Base-by-base conservation (phyloP, 2,113 vertebrate species). In the Ahaetulla prasina region DNA sequence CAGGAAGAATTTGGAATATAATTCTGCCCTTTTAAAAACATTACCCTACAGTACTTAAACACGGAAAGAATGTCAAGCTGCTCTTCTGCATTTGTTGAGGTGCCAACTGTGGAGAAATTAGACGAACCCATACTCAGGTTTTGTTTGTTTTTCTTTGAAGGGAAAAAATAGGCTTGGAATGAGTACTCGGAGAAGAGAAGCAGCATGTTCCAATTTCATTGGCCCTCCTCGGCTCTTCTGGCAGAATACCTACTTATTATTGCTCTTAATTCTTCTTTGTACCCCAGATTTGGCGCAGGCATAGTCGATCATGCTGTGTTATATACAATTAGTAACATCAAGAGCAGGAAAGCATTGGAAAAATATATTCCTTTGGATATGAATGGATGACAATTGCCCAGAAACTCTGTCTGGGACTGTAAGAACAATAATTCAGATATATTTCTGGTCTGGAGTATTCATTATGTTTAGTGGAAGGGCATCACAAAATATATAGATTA, bases 1-100 rank as follows among this genome's bases (percentile, higher is more conserved):
- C 95, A 96, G 47, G 80, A 94, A 94, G 93, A 94, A 94, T 94
- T 93, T 94, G 94, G 93, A 68, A 93, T 91, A 93, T n/a, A 22
- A 94, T 92, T 93, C 74, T 96, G 93, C 94, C 91, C 43, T 39
- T 87, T 84, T 86, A 0, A 0, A 35, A 35, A 60, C 92, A 89
- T 90, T 45, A 20, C 27, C 12, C 35, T 8, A 94, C 92, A 85
- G 5, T 35, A 20, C 68, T 47, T 54, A 53, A 45, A 49, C 30
- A 89, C 93, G 93, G 90, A 90, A 92, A 91, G 88, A 94, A 95
- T 91, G 93, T 92, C 86, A 63, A 27, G 39, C 87, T 23, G 12
- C 91, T 95, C 52, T 50, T 94, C 60, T 93, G 90, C 2, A 0
- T 74, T 89, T 4, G 4, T 0, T 52, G 0, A 85, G n/a, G 30